Base-by-base conservation (phyloP, 2,888 invertebrate species). In the Euplagia quadripunctaria region DNA sequence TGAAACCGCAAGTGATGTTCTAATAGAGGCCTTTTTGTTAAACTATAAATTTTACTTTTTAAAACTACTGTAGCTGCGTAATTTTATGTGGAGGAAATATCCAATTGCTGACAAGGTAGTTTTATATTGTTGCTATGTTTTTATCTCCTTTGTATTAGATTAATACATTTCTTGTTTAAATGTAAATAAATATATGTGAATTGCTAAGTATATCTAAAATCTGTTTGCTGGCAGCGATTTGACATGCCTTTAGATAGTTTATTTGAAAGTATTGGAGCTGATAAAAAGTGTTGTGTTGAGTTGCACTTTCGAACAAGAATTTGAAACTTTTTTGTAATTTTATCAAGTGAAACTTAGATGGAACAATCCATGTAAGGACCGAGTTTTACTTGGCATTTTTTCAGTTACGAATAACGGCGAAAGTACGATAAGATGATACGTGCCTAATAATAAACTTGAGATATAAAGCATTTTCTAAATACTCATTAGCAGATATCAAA, bases 1-100 rank as follows among this genome's bases (percentile, higher is more conserved):
- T 78, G 90, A 92, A 92, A 92, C 86, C 83, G 89, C 86, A 81
- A 91, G 89, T 89, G 87, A 87, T 87, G 85, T 85, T 89, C 83
- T 88, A 87, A 91, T 90, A 86, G 85, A 85, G 78, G 81, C 61
- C 80, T 83, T 86, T 86, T 87, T 86, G 82, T 85, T 80, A 79
- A 82, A 79, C 73, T 77, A 79, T 73, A 58, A 71, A 83, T 80
- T 81, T 82, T 79, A 76, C 75, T 82, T 83, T 82, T 82, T 72
- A 58, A 79, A 68, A 68, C 71, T 41, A 46, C 52, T 49, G 68
- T 49, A 42, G 49, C 70, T 16, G 31, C 55, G 58, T 61, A 69
- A 73, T 74, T 69, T 71, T 52, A 61, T 16, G 41, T 43, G 68
- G 42, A 70, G 51, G 41, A 41, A 51, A 51, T 66, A 51, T 17